Percentiles rank a stretch among this genome's conserved stretches.
Evolutionary conservation across 2,113 vertebrate species (phyloP).

Genomic region (Entelurus aequoreus): DNA sequence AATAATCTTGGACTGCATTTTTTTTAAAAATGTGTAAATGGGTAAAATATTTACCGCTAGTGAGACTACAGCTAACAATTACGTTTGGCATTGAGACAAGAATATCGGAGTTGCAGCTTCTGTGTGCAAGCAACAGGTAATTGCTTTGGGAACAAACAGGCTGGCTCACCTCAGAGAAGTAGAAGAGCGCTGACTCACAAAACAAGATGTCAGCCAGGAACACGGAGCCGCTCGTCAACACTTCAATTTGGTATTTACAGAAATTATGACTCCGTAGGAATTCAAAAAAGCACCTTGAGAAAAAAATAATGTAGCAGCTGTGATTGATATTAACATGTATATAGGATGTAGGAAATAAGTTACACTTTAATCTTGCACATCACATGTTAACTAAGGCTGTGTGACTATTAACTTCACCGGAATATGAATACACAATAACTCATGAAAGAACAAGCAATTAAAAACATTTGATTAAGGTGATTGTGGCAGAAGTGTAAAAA

Average conservation of each 20-base stretch:
- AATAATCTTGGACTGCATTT: too few species aligned
- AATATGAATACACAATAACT: background rate
- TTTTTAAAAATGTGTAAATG: too few species aligned
- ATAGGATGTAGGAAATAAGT: background rate
- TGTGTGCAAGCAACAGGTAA: background rate
- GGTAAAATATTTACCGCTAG: too few species aligned
- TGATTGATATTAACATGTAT: conserved; percentile 12
- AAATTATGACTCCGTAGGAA: conserved; percentile 97
- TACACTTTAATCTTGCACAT: conserved; percentile 12
- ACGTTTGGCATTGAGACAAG: too few species aligned
- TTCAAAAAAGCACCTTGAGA: conserved; percentile 92
- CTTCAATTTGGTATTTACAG: conserved; percentile 99
- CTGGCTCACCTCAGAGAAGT: conserved; percentile 94
- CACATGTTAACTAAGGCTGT: background rate
- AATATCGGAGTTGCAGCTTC: background rate
- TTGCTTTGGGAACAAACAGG: background rate
- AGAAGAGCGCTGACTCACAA: conserved; percentile 97
- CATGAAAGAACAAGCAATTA: too few species aligned
- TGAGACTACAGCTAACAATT: too few species aligned
- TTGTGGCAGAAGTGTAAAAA: too few species aligned
- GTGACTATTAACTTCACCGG: background rate
- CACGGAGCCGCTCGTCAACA: conserved; percentile 96
- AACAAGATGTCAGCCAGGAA: conserved; percentile 98
- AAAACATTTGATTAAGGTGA: too few species aligned
- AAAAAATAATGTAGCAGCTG: conserved; percentile 22